Percentiles rank a stretch among this genome's conserved stretches.
These are phyloP conservation scores for Diachasmimorpha longicaudata DNA, from an alignment of 1,140 invertebrate species.

Conservation along the genomic window DNA sequence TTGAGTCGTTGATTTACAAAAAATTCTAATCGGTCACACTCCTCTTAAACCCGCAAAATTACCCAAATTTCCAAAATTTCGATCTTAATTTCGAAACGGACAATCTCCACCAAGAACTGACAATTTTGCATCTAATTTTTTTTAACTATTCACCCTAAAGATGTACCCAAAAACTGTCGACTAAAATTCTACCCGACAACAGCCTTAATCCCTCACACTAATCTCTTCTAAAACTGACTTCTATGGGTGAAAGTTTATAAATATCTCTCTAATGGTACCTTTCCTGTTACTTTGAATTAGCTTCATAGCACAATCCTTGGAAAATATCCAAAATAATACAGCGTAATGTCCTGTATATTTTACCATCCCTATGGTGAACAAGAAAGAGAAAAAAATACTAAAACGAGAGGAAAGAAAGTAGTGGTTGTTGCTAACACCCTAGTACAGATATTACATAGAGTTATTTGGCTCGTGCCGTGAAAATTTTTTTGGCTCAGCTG, in stretches of 20 bases:
- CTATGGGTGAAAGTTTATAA: conserved; percentile 1
- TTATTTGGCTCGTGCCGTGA: conserved; percentile 42
- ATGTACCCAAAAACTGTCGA: no score
- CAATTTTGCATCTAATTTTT: no score
- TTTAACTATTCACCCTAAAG: no score
- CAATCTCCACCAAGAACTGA: no score
- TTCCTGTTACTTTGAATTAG: conserved; percentile 28
- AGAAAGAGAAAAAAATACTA: conserved; percentile 13
- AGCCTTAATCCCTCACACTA: no score
- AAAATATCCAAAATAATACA: conserved; percentile 43
- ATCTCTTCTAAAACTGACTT: no score
- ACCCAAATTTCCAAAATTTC: no score
- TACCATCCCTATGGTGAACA: background rate
- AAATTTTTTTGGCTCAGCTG: conserved; percentile 45
- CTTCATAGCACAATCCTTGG: conserved; percentile 36
- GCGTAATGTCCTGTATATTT: conserved; percentile 24
- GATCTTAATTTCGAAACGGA: no score
- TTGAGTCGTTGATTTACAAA: no score
- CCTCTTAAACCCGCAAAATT: no score
- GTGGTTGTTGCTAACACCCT: background rate
- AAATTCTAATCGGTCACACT: no score
- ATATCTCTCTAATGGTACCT: background rate
- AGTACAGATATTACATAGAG: conserved; percentile 31
- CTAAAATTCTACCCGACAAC: no score
- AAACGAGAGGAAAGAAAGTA: background rate